Percentiles rank a stretch among this genome's conserved stretches.
Evolutionary conservation across 2,113 vertebrate genomes (phyloP).

Genomic region (Nematolebias whitei): DNA sequence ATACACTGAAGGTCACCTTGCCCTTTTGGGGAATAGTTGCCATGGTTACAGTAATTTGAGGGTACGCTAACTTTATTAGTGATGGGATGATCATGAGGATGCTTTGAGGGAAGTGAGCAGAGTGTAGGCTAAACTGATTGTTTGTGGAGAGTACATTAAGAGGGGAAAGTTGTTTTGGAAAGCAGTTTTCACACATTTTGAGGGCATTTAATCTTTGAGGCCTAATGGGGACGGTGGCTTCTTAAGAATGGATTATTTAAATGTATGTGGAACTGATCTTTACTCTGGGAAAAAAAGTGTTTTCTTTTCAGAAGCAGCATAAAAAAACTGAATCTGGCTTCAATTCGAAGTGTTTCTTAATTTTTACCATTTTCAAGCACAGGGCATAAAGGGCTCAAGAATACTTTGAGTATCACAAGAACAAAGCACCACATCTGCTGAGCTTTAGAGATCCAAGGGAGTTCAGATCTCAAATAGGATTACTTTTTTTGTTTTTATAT

Average conservation of each 20-base stretch:
- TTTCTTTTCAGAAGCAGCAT: not conserved
- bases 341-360: not conserved
- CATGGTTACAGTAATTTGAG: constrained; percentile 71
- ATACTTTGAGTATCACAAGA: too few species aligned
- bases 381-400: too few species aligned
- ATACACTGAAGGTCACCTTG: constrained; percentile 65
- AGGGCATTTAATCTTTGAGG: constrained; percentile 12
- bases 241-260: constrained; percentile 8
- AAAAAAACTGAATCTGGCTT: not conserved
- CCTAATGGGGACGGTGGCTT: not conserved
- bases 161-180: constrained; percentile 14
- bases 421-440: too few species aligned
- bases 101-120: constrained; percentile 48
- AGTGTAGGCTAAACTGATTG: constrained; percentile 25
- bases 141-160: constrained; percentile 9
- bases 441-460: too few species aligned
- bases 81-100: constrained; percentile 68
- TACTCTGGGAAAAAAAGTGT: not conserved
- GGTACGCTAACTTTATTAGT: constrained; percentile 67
- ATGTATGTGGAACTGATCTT: not conserved
- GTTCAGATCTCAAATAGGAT: too few species aligned
- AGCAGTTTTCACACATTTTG: constrained; percentile 18
- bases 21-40: constrained; percentile 72
- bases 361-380: not conserved
- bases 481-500: too few species aligned